These are phyloP conservation scores for Psix sp. DNA, from an alignment of 1,140 invertebrate genomes.

Conservation along the genomic window DNA sequence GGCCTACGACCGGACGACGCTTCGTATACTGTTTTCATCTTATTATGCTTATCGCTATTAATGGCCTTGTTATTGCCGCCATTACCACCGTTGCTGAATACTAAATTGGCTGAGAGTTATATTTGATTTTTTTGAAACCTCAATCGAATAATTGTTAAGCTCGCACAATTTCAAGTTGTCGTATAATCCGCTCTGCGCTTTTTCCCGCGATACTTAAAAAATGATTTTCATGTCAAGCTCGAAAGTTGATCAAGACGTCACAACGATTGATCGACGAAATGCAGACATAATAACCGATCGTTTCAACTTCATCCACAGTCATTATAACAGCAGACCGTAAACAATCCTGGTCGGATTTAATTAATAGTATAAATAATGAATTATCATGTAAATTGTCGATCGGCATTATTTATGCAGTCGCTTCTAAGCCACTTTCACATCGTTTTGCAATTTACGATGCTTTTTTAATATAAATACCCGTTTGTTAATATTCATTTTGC, in stretches of 20 bases:
- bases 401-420: too few species aligned
- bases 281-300: slow-evolving; percentile 15
- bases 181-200: too few species aligned
- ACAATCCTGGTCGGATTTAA: slow-evolving; percentile 21
- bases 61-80: slow-evolving; percentile 20
- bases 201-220: too few species aligned
- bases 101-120: neutral
- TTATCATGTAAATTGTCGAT: too few species aligned
- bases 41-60: slow-evolving; percentile 27
- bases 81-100: slow-evolving; percentile 10
- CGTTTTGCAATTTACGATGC: neutral
- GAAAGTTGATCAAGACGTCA: too few species aligned
- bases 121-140: slow-evolving; percentile 1
- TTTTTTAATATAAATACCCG: neutral
- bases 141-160: too few species aligned
- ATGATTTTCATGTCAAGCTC: too few species aligned
- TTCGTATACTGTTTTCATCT: slow-evolving; percentile 19
- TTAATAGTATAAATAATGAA: too few species aligned
- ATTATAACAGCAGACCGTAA: slow-evolving; percentile 22
- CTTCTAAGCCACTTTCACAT: too few species aligned
- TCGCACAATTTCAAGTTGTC: too few species aligned
- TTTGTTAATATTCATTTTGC: slow-evolving; percentile 37
- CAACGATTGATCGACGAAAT: slow-evolving; percentile 10
- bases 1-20: neutral
- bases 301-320: slow-evolving; percentile 32